Conservation (phyloP, 2,113 vertebrate species). For the Hirundichthys speculiger region DNA sequence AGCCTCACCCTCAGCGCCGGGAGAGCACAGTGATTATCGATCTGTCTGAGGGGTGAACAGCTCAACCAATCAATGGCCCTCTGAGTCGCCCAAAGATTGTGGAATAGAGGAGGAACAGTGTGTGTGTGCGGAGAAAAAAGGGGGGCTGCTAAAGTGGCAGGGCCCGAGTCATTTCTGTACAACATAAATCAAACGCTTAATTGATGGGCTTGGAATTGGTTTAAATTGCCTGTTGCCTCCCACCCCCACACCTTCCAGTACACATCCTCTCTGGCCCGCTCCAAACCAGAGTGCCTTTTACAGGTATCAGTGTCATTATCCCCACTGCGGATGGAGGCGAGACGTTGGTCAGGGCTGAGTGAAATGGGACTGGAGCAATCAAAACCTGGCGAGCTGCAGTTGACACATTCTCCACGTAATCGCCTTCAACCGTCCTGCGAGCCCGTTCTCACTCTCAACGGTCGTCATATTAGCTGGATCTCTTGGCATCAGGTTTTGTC, state of each 20-base stretch:
- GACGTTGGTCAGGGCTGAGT: conserved; percentile 37
- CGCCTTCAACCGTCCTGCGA: not conserved
- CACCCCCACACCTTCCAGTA: not conserved
- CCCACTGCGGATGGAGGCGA: conserved; percentile 28
- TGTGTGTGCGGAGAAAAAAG: not conserved
- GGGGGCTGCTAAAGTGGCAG: conserved; percentile 29
- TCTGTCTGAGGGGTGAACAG: conserved; percentile 70
- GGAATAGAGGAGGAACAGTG: conserved; percentile 46
- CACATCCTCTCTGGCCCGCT: conserved; percentile 19
- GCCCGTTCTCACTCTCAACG: not conserved
- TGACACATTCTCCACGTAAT: conserved; percentile 3
- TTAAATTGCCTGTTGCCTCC: conserved; percentile 54
- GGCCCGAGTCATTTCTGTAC: conserved; percentile 64
- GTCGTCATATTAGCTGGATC: not conserved
- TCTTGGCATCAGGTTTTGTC: not conserved
- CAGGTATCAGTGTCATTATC: conserved; percentile 62
- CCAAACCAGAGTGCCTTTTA: conserved; percentile 37
- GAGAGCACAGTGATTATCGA: conserved; percentile 76
- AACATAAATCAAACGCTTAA: conserved; percentile 70
- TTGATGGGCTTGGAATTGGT: conserved; percentile 65
- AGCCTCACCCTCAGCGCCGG: conserved; percentile 42
- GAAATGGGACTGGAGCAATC: conserved; percentile 27
- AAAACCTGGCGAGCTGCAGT: conserved; percentile 22
- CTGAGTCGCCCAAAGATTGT: conserved; percentile 62
- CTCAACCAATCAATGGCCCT: conserved; percentile 81